Evolutionary conservation across 2,113 vertebrate genomes (phyloP).

Genomic region (Bubo bubo): DNA sequence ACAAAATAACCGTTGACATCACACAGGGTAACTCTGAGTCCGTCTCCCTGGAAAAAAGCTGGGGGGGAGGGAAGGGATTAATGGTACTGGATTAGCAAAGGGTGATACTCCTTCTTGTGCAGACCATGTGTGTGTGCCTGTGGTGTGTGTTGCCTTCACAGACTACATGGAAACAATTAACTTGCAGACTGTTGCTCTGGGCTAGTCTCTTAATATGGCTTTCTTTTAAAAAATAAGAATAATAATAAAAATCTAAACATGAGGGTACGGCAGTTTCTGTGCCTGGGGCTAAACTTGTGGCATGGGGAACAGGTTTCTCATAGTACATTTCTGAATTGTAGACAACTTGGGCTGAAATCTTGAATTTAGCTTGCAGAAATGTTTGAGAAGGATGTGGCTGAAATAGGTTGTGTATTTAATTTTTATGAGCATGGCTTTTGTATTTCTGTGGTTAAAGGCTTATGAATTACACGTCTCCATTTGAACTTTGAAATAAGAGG

Average conservation of each 20-base stretch:
- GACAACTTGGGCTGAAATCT: neutral
- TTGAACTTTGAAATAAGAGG: neutral
- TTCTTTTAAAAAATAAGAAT: neutral
- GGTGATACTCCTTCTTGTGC: neutral
- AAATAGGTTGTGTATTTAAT: neutral
- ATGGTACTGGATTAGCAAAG: neutral
- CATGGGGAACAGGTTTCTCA: accelerated
- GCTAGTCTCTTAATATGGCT: neutral
- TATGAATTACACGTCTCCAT: neutral
- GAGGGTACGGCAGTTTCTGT: neutral
- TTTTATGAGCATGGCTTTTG: neutral
- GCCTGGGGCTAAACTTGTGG: neutral
- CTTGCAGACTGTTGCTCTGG: neutral
- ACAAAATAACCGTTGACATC: slow-evolving; percentile 64
- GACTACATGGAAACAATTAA: neutral
- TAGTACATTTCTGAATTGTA: neutral
- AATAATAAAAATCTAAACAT: neutral
- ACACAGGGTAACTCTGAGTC: neutral
- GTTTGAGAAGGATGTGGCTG: neutral
- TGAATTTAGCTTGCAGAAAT: neutral
- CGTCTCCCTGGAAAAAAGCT: neutral
- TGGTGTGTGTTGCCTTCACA: neutral
- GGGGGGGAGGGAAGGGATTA: neutral
- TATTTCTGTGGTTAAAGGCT: neutral
- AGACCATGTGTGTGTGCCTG: neutral